phyloP scores from a whole-genome alignment of 2,888 invertebrate species.

The Cartodere bifasciata region DNA sequence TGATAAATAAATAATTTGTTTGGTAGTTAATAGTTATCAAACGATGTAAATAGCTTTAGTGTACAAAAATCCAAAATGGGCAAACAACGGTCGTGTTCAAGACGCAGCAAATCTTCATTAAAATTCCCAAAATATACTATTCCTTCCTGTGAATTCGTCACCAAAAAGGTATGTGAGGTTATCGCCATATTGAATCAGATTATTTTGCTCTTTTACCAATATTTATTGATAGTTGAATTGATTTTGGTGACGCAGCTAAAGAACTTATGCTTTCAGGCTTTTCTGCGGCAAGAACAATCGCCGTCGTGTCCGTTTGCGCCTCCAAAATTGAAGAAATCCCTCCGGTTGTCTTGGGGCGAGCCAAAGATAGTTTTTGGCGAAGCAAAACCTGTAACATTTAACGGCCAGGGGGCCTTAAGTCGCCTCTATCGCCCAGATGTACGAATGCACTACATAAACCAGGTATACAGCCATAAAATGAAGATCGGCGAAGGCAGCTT shows the following conservation, averaged over 20 bases:
- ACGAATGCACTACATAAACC: conserved; percentile 46
- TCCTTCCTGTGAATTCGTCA: conserved; percentile 13
- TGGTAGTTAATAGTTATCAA: no score
- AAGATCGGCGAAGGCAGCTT: conserved; percentile 64
- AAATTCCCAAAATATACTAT: conserved; percentile 7
- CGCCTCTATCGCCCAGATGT: conserved; percentile 31
- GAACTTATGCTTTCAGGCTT: conserved; percentile 8
- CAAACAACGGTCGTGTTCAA: conserved; percentile 16
- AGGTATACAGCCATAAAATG: conserved; percentile 47
- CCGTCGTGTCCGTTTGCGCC: conserved; percentile 15
- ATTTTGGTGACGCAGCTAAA: no score
- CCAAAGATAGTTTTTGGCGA: conserved; percentile 7
- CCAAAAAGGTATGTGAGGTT: conserved; percentile 21
- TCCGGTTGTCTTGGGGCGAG: conserved; percentile 5
- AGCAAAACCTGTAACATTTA: conserved; percentile 8
- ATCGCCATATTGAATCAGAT: no score
- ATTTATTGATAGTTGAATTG: no score
- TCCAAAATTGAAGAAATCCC: conserved; percentile 14
- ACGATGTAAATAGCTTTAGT: no score
- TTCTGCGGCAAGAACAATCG: conserved; percentile 7
- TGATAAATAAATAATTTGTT: no score
- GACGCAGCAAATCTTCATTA: conserved; percentile 15
- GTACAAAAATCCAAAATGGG: no score
- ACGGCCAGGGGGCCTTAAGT: conserved; percentile 20
- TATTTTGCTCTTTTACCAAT: no score